Percentiles rank a stretch among this genome's conserved stretches.
Evolutionary conservation across 2,797 vertebrate genomes (phyloP).

Genomic region (Platyrinchus mystaceus): DNA sequence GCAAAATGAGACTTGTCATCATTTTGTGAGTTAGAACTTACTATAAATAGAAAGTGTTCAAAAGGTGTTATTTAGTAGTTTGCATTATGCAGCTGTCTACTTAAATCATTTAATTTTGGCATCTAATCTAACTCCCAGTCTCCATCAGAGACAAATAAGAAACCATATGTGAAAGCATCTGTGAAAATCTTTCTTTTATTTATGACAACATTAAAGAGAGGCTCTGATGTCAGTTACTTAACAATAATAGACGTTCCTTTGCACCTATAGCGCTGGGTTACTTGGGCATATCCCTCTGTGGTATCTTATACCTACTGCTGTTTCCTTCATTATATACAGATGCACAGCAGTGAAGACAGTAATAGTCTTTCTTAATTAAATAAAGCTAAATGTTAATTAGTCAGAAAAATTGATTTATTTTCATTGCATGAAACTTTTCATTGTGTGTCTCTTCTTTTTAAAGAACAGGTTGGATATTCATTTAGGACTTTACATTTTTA

Average conservation of each 20-base stretch:
- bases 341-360: constrained; percentile 82
- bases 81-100: constrained; percentile 79
- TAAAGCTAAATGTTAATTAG: constrained; percentile 86
- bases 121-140: constrained; percentile 76
- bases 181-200: constrained; percentile 82
- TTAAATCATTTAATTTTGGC: constrained; percentile 84
- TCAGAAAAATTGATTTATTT: constrained; percentile 83
- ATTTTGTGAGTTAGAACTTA: constrained; percentile 54
- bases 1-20: constrained; percentile 65
- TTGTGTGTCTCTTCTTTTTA: constrained; percentile 68
- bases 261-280: constrained; percentile 79
- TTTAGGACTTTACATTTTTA: constrained; percentile 80
- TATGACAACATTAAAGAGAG: constrained; percentile 82
- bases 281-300: constrained; percentile 80
- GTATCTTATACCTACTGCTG: constrained; percentile 84
- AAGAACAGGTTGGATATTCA: constrained; percentile 81
- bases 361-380: constrained; percentile 86
- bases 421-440: constrained; percentile 74
- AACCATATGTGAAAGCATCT: constrained; percentile 80
- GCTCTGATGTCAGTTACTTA: constrained; percentile 82
- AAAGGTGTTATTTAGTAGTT: constrained; percentile 79
- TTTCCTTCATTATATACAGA: constrained; percentile 85
- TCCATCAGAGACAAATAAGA: constrained; percentile 80
- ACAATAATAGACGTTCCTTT: constrained; percentile 83
- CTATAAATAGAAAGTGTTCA: constrained; percentile 76